These are phyloP conservation scores for Uria lomvia DNA, from an alignment of 2,113 vertebrate species.

Conservation along the genomic window DNA sequence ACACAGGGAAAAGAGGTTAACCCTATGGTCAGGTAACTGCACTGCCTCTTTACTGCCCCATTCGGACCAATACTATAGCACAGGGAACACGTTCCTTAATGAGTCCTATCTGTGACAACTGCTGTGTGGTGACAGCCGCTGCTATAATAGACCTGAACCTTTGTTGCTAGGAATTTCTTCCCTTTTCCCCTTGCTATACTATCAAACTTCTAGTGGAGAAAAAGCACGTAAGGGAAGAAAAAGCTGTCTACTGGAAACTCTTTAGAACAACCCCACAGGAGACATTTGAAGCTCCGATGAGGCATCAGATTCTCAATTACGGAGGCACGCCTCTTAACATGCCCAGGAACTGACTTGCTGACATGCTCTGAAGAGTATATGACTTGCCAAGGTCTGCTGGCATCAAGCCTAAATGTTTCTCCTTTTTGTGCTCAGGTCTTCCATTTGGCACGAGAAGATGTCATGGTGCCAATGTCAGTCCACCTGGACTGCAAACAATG, in stretches of 20 bases:
- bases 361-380: constrained; percentile 30
- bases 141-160: not conserved
- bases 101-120: not conserved
- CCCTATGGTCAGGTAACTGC: not conserved
- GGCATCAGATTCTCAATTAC: constrained; percentile 45
- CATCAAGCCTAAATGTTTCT: not conserved
- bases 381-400: constrained; percentile 3
- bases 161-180: not conserved
- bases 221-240: not conserved
- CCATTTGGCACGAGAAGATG: not conserved
- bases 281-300: not conserved
- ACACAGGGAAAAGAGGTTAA: not conserved
- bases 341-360: constrained; percentile 21
- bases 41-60: not conserved
- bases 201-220: not conserved
- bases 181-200: not conserved
- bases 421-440: not conserved
- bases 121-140: not conserved
- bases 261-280: not conserved
- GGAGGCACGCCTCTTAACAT: not conserved
- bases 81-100: not conserved
- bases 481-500: not conserved
- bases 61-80: not conserved
- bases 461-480: not conserved
- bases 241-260: not conserved